phyloP scores from a whole-genome alignment of 2,113 vertebrate genomes.

The Morone chrysops region DNA sequence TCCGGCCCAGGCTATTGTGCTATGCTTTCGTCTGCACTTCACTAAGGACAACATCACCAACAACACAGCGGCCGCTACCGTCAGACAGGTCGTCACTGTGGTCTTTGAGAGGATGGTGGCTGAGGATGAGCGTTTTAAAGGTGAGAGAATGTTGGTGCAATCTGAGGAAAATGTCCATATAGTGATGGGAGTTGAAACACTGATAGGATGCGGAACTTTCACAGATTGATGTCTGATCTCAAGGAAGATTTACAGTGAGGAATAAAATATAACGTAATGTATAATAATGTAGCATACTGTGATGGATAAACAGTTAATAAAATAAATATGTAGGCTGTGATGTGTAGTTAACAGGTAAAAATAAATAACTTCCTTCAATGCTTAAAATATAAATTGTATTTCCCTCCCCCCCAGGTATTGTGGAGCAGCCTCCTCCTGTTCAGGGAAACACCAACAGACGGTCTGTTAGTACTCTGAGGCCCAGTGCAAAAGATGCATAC shows the following conservation, averaged over 20 bases:
- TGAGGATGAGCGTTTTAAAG: slow-evolving; percentile 94
- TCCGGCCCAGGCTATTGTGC: slow-evolving; percentile 91
- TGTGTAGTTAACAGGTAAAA: neutral
- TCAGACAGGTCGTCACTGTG: slow-evolving; percentile 97
- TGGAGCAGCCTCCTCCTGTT: slow-evolving; percentile 87
- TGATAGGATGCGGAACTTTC: no score
- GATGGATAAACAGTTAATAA: no score
- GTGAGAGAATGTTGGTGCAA: slow-evolving; percentile 71
- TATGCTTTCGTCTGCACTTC: slow-evolving; percentile 99
- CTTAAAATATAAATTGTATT: neutral
- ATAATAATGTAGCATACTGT: no score
- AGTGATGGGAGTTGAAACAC: neutral
- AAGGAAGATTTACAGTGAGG: neutral
- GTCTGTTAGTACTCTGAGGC: slow-evolving; percentile 94
- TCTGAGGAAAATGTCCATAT: neutral
- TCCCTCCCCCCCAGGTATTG: slow-evolving; percentile 78
- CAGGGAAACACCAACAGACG: slow-evolving; percentile 96
- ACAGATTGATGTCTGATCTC: neutral
- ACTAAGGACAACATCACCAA: slow-evolving; percentile 99
- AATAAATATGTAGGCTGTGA: neutral
- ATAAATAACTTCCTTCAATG: neutral
- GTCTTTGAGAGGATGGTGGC: slow-evolving; percentile 99
- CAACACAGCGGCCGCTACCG: slow-evolving; percentile 97
- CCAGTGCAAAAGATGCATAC: slow-evolving; percentile 98
- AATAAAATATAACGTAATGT: no score